These are phyloP conservation scores for Muraenolepis orangiensis DNA, from an alignment of 2,797 vertebrate species.

Conservation along the genomic window DNA sequence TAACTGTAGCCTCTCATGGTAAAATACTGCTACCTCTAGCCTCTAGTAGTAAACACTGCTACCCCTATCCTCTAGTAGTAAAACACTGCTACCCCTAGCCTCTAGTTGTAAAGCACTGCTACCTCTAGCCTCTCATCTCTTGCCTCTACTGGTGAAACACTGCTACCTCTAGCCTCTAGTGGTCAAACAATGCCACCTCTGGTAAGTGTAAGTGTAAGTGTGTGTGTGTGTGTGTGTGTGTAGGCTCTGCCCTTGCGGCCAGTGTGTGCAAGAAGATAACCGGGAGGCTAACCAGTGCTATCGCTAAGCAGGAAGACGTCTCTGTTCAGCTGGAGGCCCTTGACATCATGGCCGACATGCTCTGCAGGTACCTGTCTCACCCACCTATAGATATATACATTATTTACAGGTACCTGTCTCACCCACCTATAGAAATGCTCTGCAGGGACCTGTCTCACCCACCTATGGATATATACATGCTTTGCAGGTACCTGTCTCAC, in stretches of 20 bases:
- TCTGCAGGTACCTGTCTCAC: conserved; percentile 84
- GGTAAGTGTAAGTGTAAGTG: background rate
- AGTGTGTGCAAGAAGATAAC: conserved; percentile 99
- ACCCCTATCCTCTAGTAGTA: no score
- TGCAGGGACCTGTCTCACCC: conserved; percentile 81
- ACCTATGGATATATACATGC: no score
- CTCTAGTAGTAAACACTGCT: no score
- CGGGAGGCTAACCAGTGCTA: conserved; percentile 97
- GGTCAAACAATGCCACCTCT: background rate
- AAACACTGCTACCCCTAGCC: no score
- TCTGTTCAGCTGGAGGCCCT: conserved; percentile 97
- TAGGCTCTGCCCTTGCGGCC: conserved; percentile 94
- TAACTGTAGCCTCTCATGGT: no score
- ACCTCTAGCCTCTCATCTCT: no score
- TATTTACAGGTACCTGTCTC: no score
- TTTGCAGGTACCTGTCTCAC: no score
- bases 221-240: background rate
- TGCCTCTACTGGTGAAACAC: no score
- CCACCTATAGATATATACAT: background rate
- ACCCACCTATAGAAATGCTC: no score
- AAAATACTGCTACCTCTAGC: no score
- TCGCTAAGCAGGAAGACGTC: conserved; percentile 98
- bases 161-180: conserved; percentile 87
- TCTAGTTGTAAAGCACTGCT: no score
- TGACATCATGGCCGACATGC: conserved; percentile 99